Evolutionary conservation across 2,888 invertebrate genomes (phyloP).

Genomic region (Dasysyrphus albostriatus): DNA sequence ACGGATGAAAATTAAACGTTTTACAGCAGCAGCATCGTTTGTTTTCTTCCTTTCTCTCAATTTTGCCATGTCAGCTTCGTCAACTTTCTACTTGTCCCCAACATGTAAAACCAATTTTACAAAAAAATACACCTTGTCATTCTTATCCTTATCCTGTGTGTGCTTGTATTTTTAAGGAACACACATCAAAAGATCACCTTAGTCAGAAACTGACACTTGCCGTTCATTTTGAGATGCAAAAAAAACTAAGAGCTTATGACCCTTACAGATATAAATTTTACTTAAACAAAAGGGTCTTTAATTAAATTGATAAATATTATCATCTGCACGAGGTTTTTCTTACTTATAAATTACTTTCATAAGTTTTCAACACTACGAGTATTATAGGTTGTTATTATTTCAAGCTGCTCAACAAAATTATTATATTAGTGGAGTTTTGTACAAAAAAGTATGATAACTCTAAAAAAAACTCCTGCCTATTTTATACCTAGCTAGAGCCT

Average conservation of each 20-base stretch:
- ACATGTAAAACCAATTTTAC: conserved; percentile 70
- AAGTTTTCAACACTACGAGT: no score
- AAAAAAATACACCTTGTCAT: conserved; percentile 44
- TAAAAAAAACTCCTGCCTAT: no score
- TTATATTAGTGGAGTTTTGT: no score
- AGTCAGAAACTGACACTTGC: conserved; percentile 57
- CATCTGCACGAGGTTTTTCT: background rate
- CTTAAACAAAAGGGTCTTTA: conserved; percentile 38
- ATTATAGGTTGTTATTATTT: no score
- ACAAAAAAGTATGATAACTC: no score
- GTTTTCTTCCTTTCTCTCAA: background rate
- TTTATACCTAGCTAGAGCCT: no score
- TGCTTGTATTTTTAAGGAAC: conserved; percentile 26
- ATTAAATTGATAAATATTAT: conserved; percentile 71
- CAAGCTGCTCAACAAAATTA: no score
- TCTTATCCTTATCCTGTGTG: conserved; percentile 29
- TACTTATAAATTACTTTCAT: no score
- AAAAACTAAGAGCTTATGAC: conserved; percentile 22
- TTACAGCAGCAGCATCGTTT: conserved; percentile 43
- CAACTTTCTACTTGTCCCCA: conserved; percentile 55
- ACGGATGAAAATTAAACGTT: conserved; percentile 67
- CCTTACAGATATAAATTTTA: conserved; percentile 5
- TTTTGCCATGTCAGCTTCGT: conserved; percentile 44
- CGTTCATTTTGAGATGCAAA: conserved; percentile 36
- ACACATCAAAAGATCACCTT: conserved; percentile 51